Conservation (phyloP, 2,113 vertebrate species). For the Centrocercus urophasianus region DNA sequence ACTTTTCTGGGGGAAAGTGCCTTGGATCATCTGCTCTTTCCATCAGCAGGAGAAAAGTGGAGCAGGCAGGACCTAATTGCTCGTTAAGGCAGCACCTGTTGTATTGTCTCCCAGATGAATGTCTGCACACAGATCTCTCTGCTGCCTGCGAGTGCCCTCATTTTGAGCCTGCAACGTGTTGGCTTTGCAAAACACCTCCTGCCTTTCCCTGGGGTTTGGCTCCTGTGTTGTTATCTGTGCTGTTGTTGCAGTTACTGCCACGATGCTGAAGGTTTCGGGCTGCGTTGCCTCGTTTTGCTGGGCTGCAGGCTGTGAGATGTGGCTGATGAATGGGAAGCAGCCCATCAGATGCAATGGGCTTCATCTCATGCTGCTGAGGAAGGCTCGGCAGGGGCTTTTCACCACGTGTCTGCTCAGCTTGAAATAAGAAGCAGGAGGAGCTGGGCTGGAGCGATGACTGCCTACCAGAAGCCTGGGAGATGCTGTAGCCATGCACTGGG, state of each 20-base stretch:
- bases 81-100: not conserved
- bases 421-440: not conserved
- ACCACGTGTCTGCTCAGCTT: not conserved
- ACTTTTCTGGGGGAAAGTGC: not conserved
- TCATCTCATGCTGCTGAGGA: not conserved
- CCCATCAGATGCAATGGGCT: rapidly evolving
- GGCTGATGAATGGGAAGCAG: not conserved
- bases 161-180: not conserved
- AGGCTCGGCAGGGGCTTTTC: not conserved
- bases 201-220: not conserved
- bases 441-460: rapidly evolving
- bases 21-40: not conserved
- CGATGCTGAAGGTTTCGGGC: not conserved
- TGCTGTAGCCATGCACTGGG: not conserved
- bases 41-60: not conserved
- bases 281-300: not conserved
- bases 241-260: not conserved
- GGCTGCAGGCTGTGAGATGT: not conserved
- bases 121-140: rapidly evolving
- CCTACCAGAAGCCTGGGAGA: not conserved
- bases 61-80: not conserved
- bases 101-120: rapidly evolving
- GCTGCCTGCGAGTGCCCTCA: rapidly evolving
- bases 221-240: not conserved
- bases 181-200: not conserved